Conservation (phyloP, 2,888 invertebrate genomes). For the Diarsia brunnea region DNA sequence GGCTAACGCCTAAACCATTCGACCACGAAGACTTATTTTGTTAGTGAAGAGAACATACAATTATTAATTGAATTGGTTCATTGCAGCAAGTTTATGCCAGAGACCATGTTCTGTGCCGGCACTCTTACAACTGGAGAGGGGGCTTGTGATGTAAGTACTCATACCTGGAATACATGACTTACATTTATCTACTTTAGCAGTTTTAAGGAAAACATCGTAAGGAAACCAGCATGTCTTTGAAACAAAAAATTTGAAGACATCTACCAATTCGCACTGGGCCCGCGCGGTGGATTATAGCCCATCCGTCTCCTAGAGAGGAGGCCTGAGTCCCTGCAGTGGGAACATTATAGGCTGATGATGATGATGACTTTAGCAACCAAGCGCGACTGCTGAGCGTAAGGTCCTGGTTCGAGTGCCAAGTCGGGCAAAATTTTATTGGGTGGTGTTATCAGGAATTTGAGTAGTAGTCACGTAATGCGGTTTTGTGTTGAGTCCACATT, state of each 20-base stretch:
- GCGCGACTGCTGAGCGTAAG: neutral
- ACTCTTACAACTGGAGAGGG: slow-evolving; percentile 87
- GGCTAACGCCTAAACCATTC: neutral
- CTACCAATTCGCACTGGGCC: no score
- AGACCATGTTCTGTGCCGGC: slow-evolving; percentile 85
- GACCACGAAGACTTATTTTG: neutral
- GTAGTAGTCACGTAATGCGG: neutral
- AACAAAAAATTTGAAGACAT: no score
- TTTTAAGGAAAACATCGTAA: no score
- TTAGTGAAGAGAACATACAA: neutral
- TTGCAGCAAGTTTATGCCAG: slow-evolving; percentile 82
- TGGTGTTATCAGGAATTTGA: neutral
- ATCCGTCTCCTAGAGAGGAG: no score
- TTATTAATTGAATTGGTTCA: slow-evolving; percentile 17
- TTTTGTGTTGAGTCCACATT: no score
- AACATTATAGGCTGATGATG: no score
- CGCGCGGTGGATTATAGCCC: no score
- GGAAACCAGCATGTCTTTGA: no score
- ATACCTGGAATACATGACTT: neutral
- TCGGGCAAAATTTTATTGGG: neutral
- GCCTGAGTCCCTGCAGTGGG: no score
- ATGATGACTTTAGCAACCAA: neutral
- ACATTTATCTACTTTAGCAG: neutral
- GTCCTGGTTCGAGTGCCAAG: neutral
- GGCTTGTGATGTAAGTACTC: slow-evolving; percentile 83